A percentile compares a stretch with the other conserved stretches of the same genome.
Conservation (phyloP, 1,140 invertebrate species). For the Oncopeltus fasciatus region DNA sequence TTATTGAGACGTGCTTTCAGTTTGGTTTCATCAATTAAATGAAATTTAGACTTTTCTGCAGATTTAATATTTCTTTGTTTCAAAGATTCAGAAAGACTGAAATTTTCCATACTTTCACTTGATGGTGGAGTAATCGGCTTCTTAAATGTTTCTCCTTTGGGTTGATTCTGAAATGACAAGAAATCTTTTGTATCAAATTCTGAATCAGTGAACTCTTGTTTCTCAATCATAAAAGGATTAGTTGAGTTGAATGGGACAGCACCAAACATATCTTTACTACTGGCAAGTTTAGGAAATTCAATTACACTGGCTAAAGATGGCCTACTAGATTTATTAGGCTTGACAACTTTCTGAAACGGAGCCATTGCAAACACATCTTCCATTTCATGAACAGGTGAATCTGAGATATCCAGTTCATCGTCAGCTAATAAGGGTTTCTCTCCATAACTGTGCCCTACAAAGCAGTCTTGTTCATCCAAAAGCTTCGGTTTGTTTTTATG, state of each 20-base stretch:
- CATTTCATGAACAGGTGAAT: slow-evolving; percentile 25
- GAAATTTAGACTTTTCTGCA: slow-evolving; percentile 1
- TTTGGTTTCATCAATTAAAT: slow-evolving; percentile 31
- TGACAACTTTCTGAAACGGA: slow-evolving; percentile 41
- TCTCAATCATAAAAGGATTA: slow-evolving; percentile 13
- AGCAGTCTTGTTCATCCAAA: slow-evolving; percentile 35
- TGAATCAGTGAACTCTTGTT: slow-evolving; percentile 21
- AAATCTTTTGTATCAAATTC: slow-evolving; percentile 19
- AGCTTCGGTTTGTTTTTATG: slow-evolving; percentile 23
- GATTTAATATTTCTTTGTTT: not conserved
- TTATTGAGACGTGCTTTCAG: slow-evolving; percentile 22
- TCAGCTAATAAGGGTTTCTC: slow-evolving; percentile 62
- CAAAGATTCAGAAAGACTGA: not conserved
- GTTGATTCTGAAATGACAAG: slow-evolving; percentile 7
- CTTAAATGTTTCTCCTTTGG: not conserved
- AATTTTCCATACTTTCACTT: not conserved
- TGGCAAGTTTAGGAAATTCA: slow-evolving; percentile 27
- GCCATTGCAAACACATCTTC: slow-evolving; percentile 59
- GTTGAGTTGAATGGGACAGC: slow-evolving; percentile 41
- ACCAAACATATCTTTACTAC: slow-evolving; percentile 34
- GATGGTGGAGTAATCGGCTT: not conserved
- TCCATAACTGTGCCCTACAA: slow-evolving; percentile 61
- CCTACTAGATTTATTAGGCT: slow-evolving; percentile 21
- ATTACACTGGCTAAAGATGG: slow-evolving; percentile 21
- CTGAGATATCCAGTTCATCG: slow-evolving; percentile 52